phyloP scores from a whole-genome alignment of 2,888 invertebrate genomes.

The Dorcus parallelipipedus region DNA sequence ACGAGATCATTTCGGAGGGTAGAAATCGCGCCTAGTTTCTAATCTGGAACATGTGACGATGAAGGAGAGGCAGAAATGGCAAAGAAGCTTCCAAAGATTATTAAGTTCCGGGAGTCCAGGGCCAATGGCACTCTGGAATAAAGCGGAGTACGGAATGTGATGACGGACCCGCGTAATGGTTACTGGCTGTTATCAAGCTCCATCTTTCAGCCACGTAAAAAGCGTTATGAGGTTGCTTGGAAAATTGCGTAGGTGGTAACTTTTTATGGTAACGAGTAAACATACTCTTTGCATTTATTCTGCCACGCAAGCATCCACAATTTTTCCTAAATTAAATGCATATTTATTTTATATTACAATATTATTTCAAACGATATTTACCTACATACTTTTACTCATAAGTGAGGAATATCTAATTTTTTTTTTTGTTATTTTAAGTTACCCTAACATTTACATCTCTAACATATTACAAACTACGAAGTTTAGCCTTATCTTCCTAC shows the following conservation, averaged over 20 bases:
- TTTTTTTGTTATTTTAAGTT: too few species aligned
- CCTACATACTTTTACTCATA: too few species aligned
- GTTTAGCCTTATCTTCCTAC: too few species aligned
- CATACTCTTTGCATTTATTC: conserved; percentile 19
- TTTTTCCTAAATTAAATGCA: too few species aligned
- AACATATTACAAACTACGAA: too few species aligned
- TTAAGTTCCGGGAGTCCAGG: conserved; percentile 30
- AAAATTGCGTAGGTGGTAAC: conserved; percentile 44
- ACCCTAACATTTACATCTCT: too few species aligned
- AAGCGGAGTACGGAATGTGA: conserved; percentile 26
- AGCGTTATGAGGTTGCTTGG: conserved; percentile 34
- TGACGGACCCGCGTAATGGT: conserved; percentile 39
- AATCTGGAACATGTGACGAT: not conserved
- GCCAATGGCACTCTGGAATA: conserved; percentile 24
- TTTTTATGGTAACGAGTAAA: conserved; percentile 42
- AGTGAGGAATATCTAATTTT: too few species aligned
- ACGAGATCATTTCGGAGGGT: not conserved
- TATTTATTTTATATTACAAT: too few species aligned
- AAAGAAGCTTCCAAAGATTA: conserved; percentile 22
- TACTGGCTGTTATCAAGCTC: conserved; percentile 37
- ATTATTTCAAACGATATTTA: too few species aligned
- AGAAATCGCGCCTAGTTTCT: not conserved
- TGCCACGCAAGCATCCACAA: not conserved
- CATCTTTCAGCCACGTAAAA: conserved; percentile 41
- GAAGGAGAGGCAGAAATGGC: conserved; percentile 17